These are phyloP conservation scores for Himalopsyche japonica DNA, from an alignment of 2,888 invertebrate genomes.

Conservation along the genomic window DNA sequence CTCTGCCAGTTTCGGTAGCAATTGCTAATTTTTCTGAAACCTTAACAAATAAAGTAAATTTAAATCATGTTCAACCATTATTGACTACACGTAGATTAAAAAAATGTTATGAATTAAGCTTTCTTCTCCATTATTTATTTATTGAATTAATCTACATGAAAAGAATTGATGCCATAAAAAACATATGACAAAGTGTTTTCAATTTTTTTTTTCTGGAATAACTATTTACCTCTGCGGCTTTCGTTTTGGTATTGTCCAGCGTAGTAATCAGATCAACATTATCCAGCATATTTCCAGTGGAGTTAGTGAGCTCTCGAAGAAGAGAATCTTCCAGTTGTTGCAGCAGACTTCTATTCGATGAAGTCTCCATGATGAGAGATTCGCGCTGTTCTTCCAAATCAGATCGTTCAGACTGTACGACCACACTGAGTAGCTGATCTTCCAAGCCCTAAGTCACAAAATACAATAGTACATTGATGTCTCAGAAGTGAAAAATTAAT, in stretches of 20 bases:
- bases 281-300: slow-evolving; percentile 91
- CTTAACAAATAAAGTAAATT: too few relatives aligned
- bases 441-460: slow-evolving; percentile 70
- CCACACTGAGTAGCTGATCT: slow-evolving; percentile 87
- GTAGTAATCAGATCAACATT: slow-evolving; percentile 85
- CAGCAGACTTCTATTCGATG: slow-evolving; percentile 81
- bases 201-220: too few relatives aligned
- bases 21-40: slow-evolving; percentile 76
- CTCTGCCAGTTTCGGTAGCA: slow-evolving; percentile 73
- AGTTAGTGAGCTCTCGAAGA: slow-evolving; percentile 80
- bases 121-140: too few relatives aligned
- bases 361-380: slow-evolving; percentile 79
- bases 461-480: too few relatives aligned
- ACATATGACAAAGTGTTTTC: neutral
- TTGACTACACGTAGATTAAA: too few relatives aligned
- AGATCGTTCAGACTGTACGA: slow-evolving; percentile 82
- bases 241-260: slow-evolving; percentile 85
- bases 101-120: too few relatives aligned
- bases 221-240: slow-evolving; percentile 73
- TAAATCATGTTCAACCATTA: too few relatives aligned
- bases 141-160: neutral
- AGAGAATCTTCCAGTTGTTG: slow-evolving; percentile 85
- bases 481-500: too few relatives aligned
- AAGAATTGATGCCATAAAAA: neutral
- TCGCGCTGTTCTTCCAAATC: slow-evolving; percentile 89